Evolutionary conservation across 2,888 invertebrate genomes (phyloP).

Genomic region (Acanthococcus lagerstroemiae): DNA sequence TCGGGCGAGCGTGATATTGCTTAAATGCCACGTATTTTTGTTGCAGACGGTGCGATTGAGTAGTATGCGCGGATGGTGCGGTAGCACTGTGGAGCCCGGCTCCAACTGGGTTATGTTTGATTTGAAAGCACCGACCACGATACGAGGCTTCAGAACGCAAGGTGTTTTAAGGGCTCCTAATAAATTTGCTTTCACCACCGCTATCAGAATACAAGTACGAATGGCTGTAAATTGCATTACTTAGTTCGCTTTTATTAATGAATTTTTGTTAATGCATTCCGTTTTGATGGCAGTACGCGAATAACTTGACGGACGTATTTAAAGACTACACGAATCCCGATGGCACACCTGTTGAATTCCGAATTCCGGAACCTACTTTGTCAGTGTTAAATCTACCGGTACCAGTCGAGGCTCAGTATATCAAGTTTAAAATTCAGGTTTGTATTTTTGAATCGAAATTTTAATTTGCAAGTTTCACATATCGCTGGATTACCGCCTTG

Average conservation of each 20-base stretch:
- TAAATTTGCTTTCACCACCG: slow-evolving; percentile 78
- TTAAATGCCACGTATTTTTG: not conserved
- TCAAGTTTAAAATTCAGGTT: slow-evolving; percentile 65
- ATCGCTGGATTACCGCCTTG: not conserved
- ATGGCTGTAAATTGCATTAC: not conserved
- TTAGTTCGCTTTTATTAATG: too few species aligned
- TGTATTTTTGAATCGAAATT: slow-evolving; percentile 1
- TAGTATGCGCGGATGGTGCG: slow-evolving; percentile 81
- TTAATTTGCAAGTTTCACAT: not conserved
- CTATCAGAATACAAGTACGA: slow-evolving; percentile 58
- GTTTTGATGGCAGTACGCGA: slow-evolving; percentile 58
- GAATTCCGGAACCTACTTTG: slow-evolving; percentile 79
- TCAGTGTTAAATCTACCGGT: slow-evolving; percentile 81
- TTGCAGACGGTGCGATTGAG: slow-evolving; percentile 70
- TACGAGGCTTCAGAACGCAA: slow-evolving; percentile 83
- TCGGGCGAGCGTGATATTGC: not conserved
- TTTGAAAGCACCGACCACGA: slow-evolving; percentile 74
- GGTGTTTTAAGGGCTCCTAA: slow-evolving; percentile 73
- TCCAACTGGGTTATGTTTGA: slow-evolving; percentile 82
- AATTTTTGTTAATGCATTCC: too few species aligned
- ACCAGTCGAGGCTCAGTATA: slow-evolving; percentile 80
- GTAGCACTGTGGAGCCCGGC: slow-evolving; percentile 71
- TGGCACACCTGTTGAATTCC: slow-evolving; percentile 84
- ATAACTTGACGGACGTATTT: slow-evolving; percentile 77
- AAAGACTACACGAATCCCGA: slow-evolving; percentile 87